A percentile compares a stretch with the other conserved stretches of the same genome.
phyloP scores from a whole-genome alignment of 2,888 invertebrate genomes.

The Macaria liturata region DNA sequence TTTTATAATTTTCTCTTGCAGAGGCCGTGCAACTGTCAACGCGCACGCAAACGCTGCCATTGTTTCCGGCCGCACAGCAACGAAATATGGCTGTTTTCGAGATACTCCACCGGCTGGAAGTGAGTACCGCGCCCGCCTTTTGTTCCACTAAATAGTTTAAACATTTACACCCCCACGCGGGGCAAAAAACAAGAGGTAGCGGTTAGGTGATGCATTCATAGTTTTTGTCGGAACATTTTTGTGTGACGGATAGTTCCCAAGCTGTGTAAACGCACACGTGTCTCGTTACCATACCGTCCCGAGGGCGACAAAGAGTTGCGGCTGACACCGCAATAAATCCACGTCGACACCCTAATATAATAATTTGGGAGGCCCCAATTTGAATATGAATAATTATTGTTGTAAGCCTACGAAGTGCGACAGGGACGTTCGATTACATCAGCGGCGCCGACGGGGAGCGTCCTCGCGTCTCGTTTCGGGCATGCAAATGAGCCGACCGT shows the following conservation, averaged over 20 bases:
- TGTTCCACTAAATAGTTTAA: slow-evolving; percentile 39
- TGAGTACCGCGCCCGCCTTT: slow-evolving; percentile 65
- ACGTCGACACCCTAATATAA: slow-evolving; percentile 59
- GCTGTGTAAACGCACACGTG: slow-evolving; percentile 69
- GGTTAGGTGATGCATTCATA: slow-evolving; percentile 51
- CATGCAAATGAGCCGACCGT: slow-evolving; percentile 76
- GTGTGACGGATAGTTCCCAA: slow-evolving; percentile 45
- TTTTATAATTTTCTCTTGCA: slow-evolving; percentile 77
- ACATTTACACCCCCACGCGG: slow-evolving; percentile 41
- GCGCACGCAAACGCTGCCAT: slow-evolving; percentile 94
- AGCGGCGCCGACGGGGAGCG: slow-evolving; percentile 57
- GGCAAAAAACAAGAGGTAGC: slow-evolving; percentile 40
- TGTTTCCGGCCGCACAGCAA: slow-evolving; percentile 96
- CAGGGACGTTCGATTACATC: slow-evolving; percentile 65
- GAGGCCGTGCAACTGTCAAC: slow-evolving; percentile 96
- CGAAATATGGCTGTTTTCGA: slow-evolving; percentile 98
- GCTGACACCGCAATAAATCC: slow-evolving; percentile 53
- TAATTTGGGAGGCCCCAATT: slow-evolving; percentile 62
- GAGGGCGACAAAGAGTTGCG: slow-evolving; percentile 51
- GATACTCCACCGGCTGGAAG: slow-evolving; percentile 98
- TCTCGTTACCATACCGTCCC: slow-evolving; percentile 51
- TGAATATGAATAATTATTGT: slow-evolving; percentile 61
- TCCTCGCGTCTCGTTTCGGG: slow-evolving; percentile 65
- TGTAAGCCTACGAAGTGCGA: slow-evolving; percentile 26
- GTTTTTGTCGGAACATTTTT: slow-evolving; percentile 52